Evolutionary conservation across 2,888 invertebrate species (phyloP), one percentile per base, ranked within the genome.

Genomic region (Dynastes tityus): DNA sequence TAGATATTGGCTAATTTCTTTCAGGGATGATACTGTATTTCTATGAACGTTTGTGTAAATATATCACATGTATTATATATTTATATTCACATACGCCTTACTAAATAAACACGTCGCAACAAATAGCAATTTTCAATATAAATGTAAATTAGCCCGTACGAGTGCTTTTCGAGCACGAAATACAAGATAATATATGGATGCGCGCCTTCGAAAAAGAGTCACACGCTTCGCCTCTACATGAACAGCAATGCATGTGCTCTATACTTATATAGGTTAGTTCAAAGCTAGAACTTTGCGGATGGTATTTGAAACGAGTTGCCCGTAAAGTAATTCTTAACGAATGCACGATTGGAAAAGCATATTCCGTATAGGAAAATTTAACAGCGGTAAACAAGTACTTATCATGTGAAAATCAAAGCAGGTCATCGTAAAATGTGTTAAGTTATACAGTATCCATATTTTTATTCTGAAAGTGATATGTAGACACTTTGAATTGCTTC

Each of bases 111-210:
- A 65, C 37, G 22, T 65, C 49, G 2, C 45, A 40, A 40, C 65
- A 65, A 65, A 40, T 40, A 45, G 45, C 65, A 65, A 65, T 65
- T 65, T 65, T 65, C 65, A 65, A 65, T 65, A 65, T 65, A 65
- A 65, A 65, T 65, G 65, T 45, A 65, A 65, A 65, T 65, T 45
- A 65, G 45, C 22, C 40, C n/a, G 16, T 55, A 22, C 55, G 13
- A 16, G 8, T 9, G 55, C 40, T 22, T 9, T 22, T n/a, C 37
- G 65, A 45, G n/a, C 40, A 22, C 45, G 22, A 22, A 65, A 22
- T 22, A 22, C 6, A 22, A 1, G 55, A 55, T 55, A 22, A 55
- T 55, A 8, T 55, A 55, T 16, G 16, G 13, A 55, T 55, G 55
- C 27, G 22, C 45, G 45, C 11, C 22, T 55, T 22, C 22, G 55